Base-by-base conservation (phyloP, 2,113 vertebrate species). In the Trichechus manatus region DNA sequence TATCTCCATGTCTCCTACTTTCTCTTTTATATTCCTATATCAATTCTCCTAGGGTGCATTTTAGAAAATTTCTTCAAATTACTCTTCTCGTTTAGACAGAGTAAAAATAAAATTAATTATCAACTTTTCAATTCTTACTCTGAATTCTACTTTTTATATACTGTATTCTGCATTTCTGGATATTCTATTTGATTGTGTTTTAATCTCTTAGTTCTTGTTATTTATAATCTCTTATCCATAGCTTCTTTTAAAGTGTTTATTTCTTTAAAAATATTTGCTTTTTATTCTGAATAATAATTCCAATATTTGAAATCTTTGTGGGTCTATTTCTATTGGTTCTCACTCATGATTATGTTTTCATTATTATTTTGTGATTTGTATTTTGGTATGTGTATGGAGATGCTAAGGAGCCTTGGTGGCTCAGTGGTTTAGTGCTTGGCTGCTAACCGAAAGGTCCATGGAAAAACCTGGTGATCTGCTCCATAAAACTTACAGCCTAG, bases 101-200 rank as follows among this genome's bases (percentile, higher is more conserved):
- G 31, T 7, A 42, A 78, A 92, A 96, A 75, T 83, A 84, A 94
- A 95, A 68, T 78, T 6, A 95, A 68, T 78, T 6, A 47, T 94
- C 9, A 66, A 17, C 8, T 80, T 92, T 91, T 74, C 39, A 95
- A 86, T 80, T 89, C 3, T 42, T 94, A 50, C 9, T 89, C 64
- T 94, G 61, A 85, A 91, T 85, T 93, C 96, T 87, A 59, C 10
- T 81, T 80, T 96, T 85, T n/a, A 80, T 75, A 7, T 33, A 29
- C 15, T 87, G 2, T 75, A 39, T 70, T 87, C 8, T 87, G 85
- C 17, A 19, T 88, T 93, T 63, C 6, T 63, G 14, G 0, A n/a
- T 78, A n/a, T 81, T 91, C 13, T 81, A 1, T 61, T 83, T 92
- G 50, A 75, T 44, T 89, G 50, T 89, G 50, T 92, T 82, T 95